These are phyloP conservation scores for Helobdella robusta DNA, from an alignment of 2,888 invertebrate species.

Conservation along the genomic window DNA sequence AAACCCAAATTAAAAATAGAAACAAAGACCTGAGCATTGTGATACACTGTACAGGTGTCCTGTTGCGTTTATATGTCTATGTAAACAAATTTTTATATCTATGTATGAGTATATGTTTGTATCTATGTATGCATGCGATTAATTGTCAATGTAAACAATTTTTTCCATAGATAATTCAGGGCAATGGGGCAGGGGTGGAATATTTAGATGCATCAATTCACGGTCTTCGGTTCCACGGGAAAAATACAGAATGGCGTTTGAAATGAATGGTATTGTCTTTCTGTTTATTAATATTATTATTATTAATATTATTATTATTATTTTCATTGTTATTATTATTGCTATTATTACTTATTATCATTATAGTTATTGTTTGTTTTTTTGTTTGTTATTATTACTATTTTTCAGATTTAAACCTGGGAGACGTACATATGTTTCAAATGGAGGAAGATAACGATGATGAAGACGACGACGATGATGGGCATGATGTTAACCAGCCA, in stretches of 20 bases:
- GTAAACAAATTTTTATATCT: constrained; percentile 7
- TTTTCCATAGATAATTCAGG: constrained; percentile 46
- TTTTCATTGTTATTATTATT: too few species aligned
- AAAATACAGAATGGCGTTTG: constrained; percentile 45
- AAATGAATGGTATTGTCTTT: constrained; percentile 48
- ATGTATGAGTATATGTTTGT: not conserved
- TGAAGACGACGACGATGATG: constrained; percentile 36
- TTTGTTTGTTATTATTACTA: too few species aligned
- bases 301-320: too few species aligned
- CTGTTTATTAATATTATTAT: too few species aligned
- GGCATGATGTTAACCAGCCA: too few species aligned
- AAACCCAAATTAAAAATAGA: too few species aligned
- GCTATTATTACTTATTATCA: too few species aligned
- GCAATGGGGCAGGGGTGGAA: constrained; percentile 48
- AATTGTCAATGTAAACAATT: not conserved
- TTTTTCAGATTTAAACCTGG: constrained; percentile 31
- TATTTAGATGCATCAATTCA: constrained; percentile 46
- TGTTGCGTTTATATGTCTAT: not conserved
- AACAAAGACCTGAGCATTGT: constrained; percentile 44
- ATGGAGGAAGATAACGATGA: constrained; percentile 38
- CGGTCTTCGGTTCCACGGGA: constrained; percentile 40
- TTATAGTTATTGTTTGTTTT: too few species aligned
- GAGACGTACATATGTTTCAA: constrained; percentile 46
- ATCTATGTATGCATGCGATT: not conserved
- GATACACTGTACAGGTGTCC: constrained; percentile 48